Conservation (phyloP, 2,888 invertebrate genomes). For the Pristionchus fissidentatus region DNA sequence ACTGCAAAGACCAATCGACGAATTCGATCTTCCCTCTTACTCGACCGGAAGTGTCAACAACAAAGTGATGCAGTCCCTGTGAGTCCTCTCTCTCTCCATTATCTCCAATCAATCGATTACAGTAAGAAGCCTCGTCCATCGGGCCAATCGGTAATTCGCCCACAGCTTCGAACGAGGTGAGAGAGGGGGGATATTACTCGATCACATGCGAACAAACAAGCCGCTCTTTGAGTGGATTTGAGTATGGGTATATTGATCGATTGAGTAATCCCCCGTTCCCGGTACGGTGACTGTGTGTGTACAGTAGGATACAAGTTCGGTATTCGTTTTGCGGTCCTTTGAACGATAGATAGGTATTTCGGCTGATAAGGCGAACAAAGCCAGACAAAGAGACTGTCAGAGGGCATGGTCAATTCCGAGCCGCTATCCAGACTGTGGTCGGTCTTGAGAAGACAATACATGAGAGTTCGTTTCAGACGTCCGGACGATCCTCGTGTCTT, state of each 20-base stretch:
- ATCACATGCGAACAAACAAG: slow-evolving; percentile 19
- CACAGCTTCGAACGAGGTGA: slow-evolving; percentile 47
- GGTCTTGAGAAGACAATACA: background rate
- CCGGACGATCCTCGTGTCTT: slow-evolving; percentile 23
- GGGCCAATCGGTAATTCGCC: slow-evolving; percentile 38
- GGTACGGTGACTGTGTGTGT: too few species aligned
- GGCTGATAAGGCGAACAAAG: too few species aligned
- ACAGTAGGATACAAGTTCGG: too few species aligned
- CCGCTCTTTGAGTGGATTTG: slow-evolving; percentile 18
- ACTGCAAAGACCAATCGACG: slow-evolving; percentile 6
- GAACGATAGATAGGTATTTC: background rate
- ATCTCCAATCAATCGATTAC: background rate
- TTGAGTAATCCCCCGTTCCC: slow-evolving; percentile 34
- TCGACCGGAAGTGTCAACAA: slow-evolving; percentile 43
- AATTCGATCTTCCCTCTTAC: slow-evolving; percentile 3
- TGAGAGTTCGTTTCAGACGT: background rate
- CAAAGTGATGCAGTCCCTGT: slow-evolving; percentile 35
- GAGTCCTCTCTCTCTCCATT: background rate
- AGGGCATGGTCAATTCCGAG: too few species aligned
- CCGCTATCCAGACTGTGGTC: too few species aligned
- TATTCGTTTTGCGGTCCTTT: background rate
- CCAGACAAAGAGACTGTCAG: too few species aligned
- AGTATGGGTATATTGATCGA: slow-evolving; percentile 19
- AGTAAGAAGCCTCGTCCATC: slow-evolving; percentile 41
- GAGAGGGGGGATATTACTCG: background rate